Percentiles rank a stretch among this genome's conserved stretches.
These are phyloP conservation scores for Gadus chalcogrammus DNA, from an alignment of 2,113 vertebrate genomes.

Conservation along the genomic window DNA sequence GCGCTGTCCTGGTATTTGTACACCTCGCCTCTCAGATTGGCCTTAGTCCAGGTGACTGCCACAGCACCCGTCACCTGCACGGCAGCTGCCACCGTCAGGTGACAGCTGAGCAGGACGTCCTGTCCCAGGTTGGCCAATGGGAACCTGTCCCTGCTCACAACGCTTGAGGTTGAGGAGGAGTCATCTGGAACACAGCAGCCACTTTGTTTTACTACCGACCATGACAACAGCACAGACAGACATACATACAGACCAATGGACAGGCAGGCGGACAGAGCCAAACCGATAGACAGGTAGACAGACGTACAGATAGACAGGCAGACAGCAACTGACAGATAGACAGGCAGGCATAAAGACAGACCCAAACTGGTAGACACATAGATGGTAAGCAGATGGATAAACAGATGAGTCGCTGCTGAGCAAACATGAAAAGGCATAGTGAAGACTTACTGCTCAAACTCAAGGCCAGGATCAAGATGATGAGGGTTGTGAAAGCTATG, in stretches of 20 bases:
- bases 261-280: background rate
- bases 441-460: slow-evolving; percentile 39
- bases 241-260: background rate
- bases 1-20: slow-evolving; percentile 32
- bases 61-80: background rate
- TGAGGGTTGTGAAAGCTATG: slow-evolving; percentile 21
- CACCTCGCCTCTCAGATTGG: slow-evolving; percentile 1
- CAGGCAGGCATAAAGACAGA: background rate
- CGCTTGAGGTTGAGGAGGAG: background rate
- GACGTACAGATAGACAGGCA: background rate
- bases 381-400: no score
- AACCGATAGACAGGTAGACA: background rate
- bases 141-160: slow-evolving; percentile 25
- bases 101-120: slow-evolving; percentile 56
- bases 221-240: background rate
- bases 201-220: background rate
- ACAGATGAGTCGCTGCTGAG: background rate
- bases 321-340: background rate
- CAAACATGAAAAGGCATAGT: background rate
- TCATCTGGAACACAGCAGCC: background rate
- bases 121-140: slow-evolving; percentile 44
- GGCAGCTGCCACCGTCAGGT: background rate
- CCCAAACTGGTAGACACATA: no score
- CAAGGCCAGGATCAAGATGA: slow-evolving; percentile 51
- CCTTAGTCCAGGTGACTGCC: slow-evolving; percentile 49